Percentiles rank a stretch among this genome's conserved stretches.
Conservation (phyloP, 2,797 vertebrate genomes). For the Macropus fuliginosus region DNA sequence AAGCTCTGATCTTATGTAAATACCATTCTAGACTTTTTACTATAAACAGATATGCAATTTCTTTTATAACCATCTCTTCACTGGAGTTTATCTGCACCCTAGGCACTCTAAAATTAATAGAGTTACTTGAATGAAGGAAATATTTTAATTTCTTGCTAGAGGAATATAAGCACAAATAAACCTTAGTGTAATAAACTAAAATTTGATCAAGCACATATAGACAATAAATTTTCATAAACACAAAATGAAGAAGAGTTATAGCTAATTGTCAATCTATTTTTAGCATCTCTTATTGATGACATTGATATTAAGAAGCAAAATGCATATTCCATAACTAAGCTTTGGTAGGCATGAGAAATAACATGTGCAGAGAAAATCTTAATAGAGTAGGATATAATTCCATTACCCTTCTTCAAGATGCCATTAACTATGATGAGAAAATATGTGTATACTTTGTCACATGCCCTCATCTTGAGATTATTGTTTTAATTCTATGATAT, state of each 20-base stretch:
- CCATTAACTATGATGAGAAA: neutral
- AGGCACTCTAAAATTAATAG: constrained; percentile 21
- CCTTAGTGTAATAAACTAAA: neutral
- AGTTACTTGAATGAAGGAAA: neutral
- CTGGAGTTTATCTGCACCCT: neutral
- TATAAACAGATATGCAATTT: neutral
- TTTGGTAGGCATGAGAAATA: neutral
- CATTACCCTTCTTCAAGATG: neutral
- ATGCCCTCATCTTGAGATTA: neutral
- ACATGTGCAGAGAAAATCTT: neutral
- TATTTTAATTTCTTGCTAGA: neutral
- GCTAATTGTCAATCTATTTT: neutral
- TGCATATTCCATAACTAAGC: neutral
- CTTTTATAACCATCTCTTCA: neutral
- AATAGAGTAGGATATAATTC: neutral
- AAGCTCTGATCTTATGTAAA: neutral
- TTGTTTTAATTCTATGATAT: constrained; percentile 21
- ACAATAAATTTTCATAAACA: neutral
- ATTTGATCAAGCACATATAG: neutral
- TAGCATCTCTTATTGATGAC: neutral
- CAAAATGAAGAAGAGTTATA: neutral
- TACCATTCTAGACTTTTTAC: neutral
- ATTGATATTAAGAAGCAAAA: neutral
- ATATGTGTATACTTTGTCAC: neutral
- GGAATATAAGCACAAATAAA: neutral